Conservation (phyloP, 2,113 vertebrate genomes). For the Ceuthmochares aereus region DNA sequence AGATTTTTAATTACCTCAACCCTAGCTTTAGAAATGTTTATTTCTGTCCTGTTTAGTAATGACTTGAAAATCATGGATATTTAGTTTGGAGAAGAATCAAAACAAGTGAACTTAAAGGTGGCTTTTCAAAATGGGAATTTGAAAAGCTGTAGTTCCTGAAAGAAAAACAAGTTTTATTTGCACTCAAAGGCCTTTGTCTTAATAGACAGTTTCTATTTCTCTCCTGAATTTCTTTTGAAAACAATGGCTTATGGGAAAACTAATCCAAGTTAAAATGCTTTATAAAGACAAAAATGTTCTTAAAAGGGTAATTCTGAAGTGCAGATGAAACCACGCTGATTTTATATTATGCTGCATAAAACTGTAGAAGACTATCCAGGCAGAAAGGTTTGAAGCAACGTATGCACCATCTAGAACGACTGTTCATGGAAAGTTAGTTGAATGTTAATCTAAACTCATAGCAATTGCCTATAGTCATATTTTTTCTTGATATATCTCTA, state of each 20-base stretch:
- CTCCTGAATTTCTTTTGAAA: not conserved
- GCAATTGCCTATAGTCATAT: not conserved
- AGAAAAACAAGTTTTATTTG: not conserved
- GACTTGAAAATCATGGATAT: not conserved
- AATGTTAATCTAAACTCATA: not conserved
- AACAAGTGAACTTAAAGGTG: not conserved
- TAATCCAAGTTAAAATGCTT: not conserved
- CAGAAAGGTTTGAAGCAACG: not conserved
- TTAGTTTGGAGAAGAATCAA: not conserved
- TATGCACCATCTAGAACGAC: not conserved
- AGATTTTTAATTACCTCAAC: not conserved
- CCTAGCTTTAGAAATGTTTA: not conserved
- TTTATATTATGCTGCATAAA: not conserved
- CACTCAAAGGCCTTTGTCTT: not conserved
- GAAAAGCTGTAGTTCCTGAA: not conserved
- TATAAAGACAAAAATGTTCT: not conserved
- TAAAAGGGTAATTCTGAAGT: not conserved
- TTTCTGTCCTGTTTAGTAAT: not conserved
- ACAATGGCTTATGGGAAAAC: not conserved
- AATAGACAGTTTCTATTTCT: not conserved
- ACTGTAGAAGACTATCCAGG: not conserved
- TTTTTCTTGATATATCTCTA: not conserved
- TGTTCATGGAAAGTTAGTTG: not conserved
- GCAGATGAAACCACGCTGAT: not conserved
- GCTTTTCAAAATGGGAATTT: not conserved